phyloP scores from a whole-genome alignment of 1,140 invertebrate genomes.

The Zelostemma sp. region DNA sequence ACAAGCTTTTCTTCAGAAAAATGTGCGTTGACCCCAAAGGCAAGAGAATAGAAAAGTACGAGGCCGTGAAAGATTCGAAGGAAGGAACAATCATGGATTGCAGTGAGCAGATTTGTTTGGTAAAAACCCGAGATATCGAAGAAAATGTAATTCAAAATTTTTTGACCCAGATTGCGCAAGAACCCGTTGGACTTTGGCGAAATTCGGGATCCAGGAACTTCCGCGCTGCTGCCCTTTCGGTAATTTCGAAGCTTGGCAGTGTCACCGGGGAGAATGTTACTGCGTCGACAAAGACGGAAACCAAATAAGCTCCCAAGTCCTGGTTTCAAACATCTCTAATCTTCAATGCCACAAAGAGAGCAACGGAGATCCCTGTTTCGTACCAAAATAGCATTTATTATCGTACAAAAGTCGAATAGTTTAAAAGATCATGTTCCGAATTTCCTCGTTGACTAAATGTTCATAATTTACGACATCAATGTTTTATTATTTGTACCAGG shows the following conservation, averaged over 20 bases:
- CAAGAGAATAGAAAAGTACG: conserved; percentile 65
- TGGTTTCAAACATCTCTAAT: conserved; percentile 42
- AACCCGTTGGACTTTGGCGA: conserved; percentile 64
- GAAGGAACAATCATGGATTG: conserved; percentile 71
- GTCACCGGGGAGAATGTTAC: conserved; percentile 71
- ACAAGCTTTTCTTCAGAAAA: conserved; percentile 59
- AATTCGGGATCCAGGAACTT: conserved; percentile 55
- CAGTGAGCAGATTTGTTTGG: conserved; percentile 65
- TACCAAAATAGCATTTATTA: background rate
- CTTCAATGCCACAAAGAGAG: conserved; percentile 58
- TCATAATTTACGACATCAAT: background rate
- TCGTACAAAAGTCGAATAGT: too few species aligned
- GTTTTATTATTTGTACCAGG: background rate
- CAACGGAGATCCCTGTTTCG: conserved; percentile 21
- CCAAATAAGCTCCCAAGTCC: conserved; percentile 64
- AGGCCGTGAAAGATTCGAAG: conserved; percentile 47
- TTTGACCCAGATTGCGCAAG: conserved; percentile 72
- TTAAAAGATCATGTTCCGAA: too few species aligned
- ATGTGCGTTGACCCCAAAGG: conserved; percentile 71
- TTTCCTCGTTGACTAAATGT: too few species aligned
- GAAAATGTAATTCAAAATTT: conserved; percentile 1
- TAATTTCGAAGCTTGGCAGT: conserved; percentile 73
- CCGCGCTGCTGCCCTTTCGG: conserved; percentile 74
- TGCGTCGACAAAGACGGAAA: conserved; percentile 74
- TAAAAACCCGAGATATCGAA: background rate